These are phyloP conservation scores for Australoheros scitulus DNA, from an alignment of 2,113 vertebrate genomes.

Conservation along the genomic window DNA sequence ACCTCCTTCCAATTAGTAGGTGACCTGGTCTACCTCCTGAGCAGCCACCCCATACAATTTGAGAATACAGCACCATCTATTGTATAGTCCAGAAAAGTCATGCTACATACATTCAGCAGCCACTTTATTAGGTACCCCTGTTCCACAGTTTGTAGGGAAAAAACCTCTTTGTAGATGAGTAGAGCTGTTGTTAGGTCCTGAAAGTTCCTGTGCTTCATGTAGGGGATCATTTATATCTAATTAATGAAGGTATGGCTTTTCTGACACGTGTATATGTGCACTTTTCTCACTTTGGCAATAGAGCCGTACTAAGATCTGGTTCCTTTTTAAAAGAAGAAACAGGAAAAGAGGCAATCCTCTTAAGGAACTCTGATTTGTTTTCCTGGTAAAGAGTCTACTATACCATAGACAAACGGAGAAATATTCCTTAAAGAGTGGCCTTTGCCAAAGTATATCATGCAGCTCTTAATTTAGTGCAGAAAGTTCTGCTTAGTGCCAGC, in stretches of 20 bases:
- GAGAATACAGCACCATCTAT: too few species aligned
- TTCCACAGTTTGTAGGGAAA: too few species aligned
- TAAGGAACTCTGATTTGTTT: conserved; percentile 12
- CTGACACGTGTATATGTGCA: neutral
- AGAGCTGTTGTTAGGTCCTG: neutral
- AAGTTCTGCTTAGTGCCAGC: conserved; percentile 61
- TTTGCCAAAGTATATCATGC: conserved; percentile 55
- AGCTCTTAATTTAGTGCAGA: conserved; percentile 66
- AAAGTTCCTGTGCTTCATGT: too few species aligned
- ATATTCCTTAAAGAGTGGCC: conserved; percentile 39
- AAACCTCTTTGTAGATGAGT: neutral
- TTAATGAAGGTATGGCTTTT: neutral
- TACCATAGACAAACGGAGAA: conserved; percentile 38
- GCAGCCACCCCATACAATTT: too few species aligned
- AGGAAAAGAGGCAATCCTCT: neutral
- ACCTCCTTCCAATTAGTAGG: too few species aligned
- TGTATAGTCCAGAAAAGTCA: too few species aligned
- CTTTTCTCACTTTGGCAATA: neutral
- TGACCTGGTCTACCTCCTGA: too few species aligned
- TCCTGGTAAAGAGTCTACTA: neutral
- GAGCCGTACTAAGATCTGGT: neutral
- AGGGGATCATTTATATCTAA: neutral
- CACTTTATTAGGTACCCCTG: too few species aligned
- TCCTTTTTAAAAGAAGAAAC: neutral
- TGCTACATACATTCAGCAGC: too few species aligned